Conservation (phyloP, 2,113 vertebrate genomes). For the Corydoras sp. region DNA sequence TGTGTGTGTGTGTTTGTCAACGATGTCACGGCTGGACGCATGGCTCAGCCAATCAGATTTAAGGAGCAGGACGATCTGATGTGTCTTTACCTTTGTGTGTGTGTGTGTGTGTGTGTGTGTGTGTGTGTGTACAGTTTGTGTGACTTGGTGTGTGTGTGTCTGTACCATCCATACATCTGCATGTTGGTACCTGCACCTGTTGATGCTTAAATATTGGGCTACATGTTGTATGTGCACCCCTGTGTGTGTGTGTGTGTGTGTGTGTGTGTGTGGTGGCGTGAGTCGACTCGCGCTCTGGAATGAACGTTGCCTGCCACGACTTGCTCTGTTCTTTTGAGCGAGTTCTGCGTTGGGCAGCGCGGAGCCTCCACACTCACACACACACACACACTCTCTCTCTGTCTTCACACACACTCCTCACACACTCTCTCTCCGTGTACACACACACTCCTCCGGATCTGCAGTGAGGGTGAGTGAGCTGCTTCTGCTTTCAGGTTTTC, state of each 20-base stretch:
- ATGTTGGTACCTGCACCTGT: constrained; percentile 15
- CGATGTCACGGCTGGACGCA: too few relatives aligned
- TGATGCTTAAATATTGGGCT: background rate
- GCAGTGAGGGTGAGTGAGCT: too few relatives aligned
- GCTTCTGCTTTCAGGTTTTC: background rate
- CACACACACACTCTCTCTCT: background rate
- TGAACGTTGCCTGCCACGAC: constrained; percentile 44
- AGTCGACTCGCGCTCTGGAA: constrained; percentile 30
- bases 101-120: too few relatives aligned
- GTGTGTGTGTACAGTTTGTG: too few relatives aligned
- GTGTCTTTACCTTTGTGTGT: too few relatives aligned
- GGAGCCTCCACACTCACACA: background rate
- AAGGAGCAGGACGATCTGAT: too few relatives aligned
- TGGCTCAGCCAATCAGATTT: too few relatives aligned
- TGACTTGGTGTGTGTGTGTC: too few relatives aligned
- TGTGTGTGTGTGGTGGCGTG: background rate
- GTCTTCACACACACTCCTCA: background rate
- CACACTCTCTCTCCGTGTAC: background rate
- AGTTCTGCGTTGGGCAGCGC: constrained; percentile 2
- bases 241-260: background rate
- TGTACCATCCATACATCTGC: background rate
- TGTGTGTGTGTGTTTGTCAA: too few relatives aligned
- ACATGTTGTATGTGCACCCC: background rate
- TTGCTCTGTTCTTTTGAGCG: constrained; percentile 21
- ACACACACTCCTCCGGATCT: too few relatives aligned